phyloP scores from a whole-genome alignment of 2,797 vertebrate genomes.

The Crypturellus tataupa region DNA sequence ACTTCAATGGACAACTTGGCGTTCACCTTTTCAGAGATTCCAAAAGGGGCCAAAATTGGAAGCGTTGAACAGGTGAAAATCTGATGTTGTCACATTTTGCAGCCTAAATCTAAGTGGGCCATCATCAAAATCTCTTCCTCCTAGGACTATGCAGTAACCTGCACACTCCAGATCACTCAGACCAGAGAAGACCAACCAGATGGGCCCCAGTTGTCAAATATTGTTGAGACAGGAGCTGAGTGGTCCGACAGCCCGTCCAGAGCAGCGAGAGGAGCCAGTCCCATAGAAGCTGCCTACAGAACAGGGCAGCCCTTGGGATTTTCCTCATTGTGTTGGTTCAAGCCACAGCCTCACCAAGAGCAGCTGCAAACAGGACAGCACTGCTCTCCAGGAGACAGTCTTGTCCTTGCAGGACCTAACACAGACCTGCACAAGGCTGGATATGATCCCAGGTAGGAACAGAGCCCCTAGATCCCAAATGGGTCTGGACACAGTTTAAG shows the following conservation, averaged over 20 bases:
- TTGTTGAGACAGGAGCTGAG: not conserved
- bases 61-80: not conserved
- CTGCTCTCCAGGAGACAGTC: fast-evolving
- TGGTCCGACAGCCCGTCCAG: not conserved
- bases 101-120: not conserved
- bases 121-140: not conserved
- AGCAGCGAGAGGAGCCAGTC: not conserved
- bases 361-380: not conserved
- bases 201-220: not conserved
- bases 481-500: too few species aligned
- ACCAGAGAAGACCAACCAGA: fast-evolving
- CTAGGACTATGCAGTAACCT: not conserved
- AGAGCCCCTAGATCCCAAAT: too few species aligned
- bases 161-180: not conserved
- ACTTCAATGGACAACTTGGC: not conserved
- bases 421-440: fast-evolving
- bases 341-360: not conserved
- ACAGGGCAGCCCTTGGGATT: not conserved
- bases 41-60: fast-evolving
- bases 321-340: fast-evolving
- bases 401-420: not conserved
- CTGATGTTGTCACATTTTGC: not conserved
- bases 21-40: not conserved
- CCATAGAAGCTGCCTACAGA: not conserved
- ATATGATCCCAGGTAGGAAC: not conserved